Evolutionary conservation across 2,113 vertebrate species (phyloP).

Genomic region (Butastur rufipennis): DNA sequence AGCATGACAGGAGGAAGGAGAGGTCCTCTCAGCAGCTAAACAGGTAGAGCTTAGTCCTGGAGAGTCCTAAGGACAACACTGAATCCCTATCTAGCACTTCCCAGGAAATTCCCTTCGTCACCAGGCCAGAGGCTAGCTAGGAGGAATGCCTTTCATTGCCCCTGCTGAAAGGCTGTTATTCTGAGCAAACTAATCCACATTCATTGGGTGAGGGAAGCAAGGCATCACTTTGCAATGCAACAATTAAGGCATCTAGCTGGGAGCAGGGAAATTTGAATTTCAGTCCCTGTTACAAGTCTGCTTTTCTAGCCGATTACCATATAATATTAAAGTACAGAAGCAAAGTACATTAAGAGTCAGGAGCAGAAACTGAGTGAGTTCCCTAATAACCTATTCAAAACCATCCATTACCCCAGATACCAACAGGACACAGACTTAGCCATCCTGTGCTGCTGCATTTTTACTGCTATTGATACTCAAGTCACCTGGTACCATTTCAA

Average conservation of each 20-base stretch:
- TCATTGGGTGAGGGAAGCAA: not conserved
- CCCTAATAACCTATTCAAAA: slow-evolving; percentile 26
- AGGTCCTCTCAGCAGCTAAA: not conserved
- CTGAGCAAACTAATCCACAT: slow-evolving; percentile 1
- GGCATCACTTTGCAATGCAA: slow-evolving; percentile 6
- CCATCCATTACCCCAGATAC: slow-evolving; percentile 4
- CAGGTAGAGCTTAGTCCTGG: not conserved
- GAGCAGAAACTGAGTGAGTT: not conserved
- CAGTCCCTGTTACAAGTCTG: not conserved
- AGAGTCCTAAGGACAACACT: not conserved
- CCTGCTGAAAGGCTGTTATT: slow-evolving; percentile 18
- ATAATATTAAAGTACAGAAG: slow-evolving; percentile 1
- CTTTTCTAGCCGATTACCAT: not conserved
- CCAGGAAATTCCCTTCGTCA: not conserved
- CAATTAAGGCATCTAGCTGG: not conserved
- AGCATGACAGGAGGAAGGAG: not conserved
- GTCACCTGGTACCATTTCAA: slow-evolving; percentile 1
- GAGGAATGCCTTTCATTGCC: not conserved
- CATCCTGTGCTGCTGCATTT: slow-evolving; percentile 48
- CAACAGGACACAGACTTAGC: not conserved
- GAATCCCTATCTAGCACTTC: not conserved
- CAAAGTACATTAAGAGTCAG: not conserved
- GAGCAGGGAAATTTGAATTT: slow-evolving; percentile 17
- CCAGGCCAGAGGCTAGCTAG: not conserved
- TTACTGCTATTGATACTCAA: slow-evolving; percentile 35